Evolutionary conservation across 2,888 invertebrate genomes (phyloP).

Genomic region (Pheosia tremula): DNA sequence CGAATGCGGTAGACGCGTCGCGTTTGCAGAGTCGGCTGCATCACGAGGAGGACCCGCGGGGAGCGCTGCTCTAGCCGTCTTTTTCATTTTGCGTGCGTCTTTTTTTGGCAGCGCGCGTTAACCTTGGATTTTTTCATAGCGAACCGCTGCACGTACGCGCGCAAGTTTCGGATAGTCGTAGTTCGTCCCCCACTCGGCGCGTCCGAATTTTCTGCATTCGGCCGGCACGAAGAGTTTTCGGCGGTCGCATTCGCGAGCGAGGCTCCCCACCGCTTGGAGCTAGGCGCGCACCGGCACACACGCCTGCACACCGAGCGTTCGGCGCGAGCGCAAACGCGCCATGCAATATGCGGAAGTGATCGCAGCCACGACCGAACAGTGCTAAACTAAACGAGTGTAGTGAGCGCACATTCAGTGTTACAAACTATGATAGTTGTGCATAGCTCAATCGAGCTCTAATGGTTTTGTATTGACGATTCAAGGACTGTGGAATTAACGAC

Average conservation of each 20-base stretch:
- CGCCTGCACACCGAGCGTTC: slow-evolving; percentile 55
- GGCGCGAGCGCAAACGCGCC: slow-evolving; percentile 60
- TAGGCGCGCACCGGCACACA: slow-evolving; percentile 60
- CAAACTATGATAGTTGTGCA: slow-evolving; percentile 80
- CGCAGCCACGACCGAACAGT: slow-evolving; percentile 57
- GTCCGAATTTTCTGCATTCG: slow-evolving; percentile 84
- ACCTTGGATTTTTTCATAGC: slow-evolving; percentile 84
- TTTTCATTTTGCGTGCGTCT: slow-evolving; percentile 83
- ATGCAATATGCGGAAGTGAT: slow-evolving; percentile 82
- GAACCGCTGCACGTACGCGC: slow-evolving; percentile 82
- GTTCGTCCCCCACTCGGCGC: slow-evolving; percentile 82
- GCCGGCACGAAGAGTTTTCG: slow-evolving; percentile 80
- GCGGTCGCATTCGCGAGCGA: slow-evolving; percentile 82
- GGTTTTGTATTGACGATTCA: slow-evolving; percentile 69
- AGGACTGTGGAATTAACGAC: slow-evolving; percentile 76
- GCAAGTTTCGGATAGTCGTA: slow-evolving; percentile 81
- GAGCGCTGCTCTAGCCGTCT: slow-evolving; percentile 79
- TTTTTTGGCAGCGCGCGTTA: slow-evolving; percentile 84
- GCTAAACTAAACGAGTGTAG: slow-evolving; percentile 66
- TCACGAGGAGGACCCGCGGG: slow-evolving; percentile 72
- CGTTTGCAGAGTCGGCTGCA: slow-evolving; percentile 73
- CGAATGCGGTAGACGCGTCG: slow-evolving; percentile 50
- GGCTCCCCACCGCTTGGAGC: slow-evolving; percentile 77
- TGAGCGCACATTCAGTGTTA: slow-evolving; percentile 73
- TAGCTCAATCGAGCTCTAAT: slow-evolving; percentile 69